phyloP scores from a whole-genome alignment of 1,140 invertebrate genomes.

The Hylaeus volcanicus region DNA sequence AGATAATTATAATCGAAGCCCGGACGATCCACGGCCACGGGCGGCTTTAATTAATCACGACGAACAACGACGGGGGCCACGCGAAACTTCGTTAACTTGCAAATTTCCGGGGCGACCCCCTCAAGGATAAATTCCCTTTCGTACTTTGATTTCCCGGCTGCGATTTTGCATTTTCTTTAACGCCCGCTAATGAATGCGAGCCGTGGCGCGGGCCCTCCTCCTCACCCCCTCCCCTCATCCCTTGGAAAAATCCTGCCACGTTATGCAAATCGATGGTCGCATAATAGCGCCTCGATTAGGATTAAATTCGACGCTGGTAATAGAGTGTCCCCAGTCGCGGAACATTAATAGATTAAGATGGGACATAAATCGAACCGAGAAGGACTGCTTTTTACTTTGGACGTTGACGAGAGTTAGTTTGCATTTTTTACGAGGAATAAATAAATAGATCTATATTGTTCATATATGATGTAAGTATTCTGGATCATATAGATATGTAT shows the following conservation, averaged over 20 bases:
- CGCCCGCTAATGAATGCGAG: slow-evolving; percentile 22
- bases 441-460: too few relatives aligned
- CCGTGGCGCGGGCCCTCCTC: too few relatives aligned
- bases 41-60: slow-evolving; percentile 48
- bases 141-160: slow-evolving; percentile 20
- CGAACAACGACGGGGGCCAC: slow-evolving; percentile 31
- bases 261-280: slow-evolving; percentile 13
- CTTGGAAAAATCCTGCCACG: slow-evolving; percentile 2
- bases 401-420: too few relatives aligned
- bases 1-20: slow-evolving; percentile 50
- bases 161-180: slow-evolving; percentile 20
- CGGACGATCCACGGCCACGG: slow-evolving; percentile 27
- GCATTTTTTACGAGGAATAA: too few relatives aligned
- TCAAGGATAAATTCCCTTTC: slow-evolving; percentile 11
- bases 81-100: slow-evolving; percentile 51
- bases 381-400: too few relatives aligned
- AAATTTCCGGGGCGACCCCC: slow-evolving; percentile 20
- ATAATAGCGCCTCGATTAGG: slow-evolving; percentile 10
- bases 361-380: too few relatives aligned
- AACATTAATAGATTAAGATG: neutral
- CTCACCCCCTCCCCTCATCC: neutral
- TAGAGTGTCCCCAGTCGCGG: neutral
- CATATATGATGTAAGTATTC: too few relatives aligned
- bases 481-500: too few relatives aligned
- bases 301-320: slow-evolving; percentile 20